Base-by-base conservation (phyloP, 92 coral and sea anemone species). In the Diadumene lineata region DNA sequence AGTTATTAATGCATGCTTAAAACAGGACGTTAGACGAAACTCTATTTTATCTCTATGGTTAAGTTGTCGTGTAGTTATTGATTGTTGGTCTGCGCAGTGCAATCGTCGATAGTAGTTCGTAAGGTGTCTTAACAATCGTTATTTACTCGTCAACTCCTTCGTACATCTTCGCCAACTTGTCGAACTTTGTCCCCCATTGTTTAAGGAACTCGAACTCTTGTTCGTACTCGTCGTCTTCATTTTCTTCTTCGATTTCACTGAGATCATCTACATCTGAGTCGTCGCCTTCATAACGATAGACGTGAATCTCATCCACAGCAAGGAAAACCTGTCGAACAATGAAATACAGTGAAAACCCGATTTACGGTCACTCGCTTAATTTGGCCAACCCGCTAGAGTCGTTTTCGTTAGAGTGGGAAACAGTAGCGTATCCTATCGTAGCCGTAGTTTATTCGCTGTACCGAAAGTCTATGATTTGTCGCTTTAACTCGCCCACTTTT, bases 181-280 rank as follows among this genome's bases (percentile, higher is more conserved):
- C 99, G 56, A 96, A 96, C 75, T 96, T 96, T 64, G 77, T 78
- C 58, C 99, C 99, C 99, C 94, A 91, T 60, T 91, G 91, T 34
- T 89, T 85, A 46, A 96, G 86, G 89, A 96, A 96, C 7, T 90
- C 97, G 78, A 92, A 96, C 27, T 96, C 99, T 62, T 88, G 97
- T 73, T 91, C 97, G 69, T 85, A 89, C 10, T 86, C 93, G 23
- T 82, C 94, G 30, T 81, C 92, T 26, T 93, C 98, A 46, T 87
- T 93, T n/a, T 82, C 86, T 19, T 81, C 94, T 57, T 88, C 99
- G 23, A 96, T 77, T 63, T 96, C 99, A 56, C 99, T 96, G 24
- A 96, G 83, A 70, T 96, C 97, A 56, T 90, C 99, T 38, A 85
- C 96, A 19, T 94, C 98, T 1, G 86, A 79, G 78, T 93, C 98